phyloP scores from a whole-genome alignment of 1,140 invertebrate species.

The Drosophila bocki region DNA sequence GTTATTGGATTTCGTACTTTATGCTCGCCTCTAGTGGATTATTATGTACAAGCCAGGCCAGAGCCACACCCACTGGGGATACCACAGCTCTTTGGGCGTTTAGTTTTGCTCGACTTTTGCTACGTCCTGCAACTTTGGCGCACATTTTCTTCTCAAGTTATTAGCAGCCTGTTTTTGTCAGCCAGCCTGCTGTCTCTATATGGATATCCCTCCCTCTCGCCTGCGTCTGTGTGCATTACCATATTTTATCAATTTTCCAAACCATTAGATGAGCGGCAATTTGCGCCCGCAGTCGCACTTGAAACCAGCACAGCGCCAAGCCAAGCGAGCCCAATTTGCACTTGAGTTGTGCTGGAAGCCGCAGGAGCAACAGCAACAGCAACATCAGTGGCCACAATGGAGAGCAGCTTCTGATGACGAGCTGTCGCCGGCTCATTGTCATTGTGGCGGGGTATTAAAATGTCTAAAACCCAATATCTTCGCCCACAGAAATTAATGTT shows the following conservation, averaged over 20 bases:
- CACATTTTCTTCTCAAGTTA: conserved; percentile 83
- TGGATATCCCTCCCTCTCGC: conserved; percentile 15
- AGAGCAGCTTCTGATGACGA: conserved; percentile 50
- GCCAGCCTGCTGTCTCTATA: conserved; percentile 52
- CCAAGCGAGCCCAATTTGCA: conserved; percentile 80
- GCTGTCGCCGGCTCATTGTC: conserved; percentile 53
- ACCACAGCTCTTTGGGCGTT: conserved; percentile 53
- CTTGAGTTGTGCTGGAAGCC: conserved; percentile 64
- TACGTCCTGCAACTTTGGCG: conserved; percentile 81
- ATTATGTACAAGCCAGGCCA: conserved; percentile 72
- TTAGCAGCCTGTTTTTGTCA: conserved; percentile 83
- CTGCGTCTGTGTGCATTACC: conserved; percentile 74
- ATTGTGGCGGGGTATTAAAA: conserved; percentile 55
- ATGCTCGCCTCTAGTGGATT: conserved; percentile 80
- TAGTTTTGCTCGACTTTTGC: conserved; percentile 83
- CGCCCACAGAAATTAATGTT: conserved; percentile 89
- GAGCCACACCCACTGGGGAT: conserved; percentile 32
- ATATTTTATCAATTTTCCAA: conserved; percentile 84
- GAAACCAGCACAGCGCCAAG: conserved; percentile 76
- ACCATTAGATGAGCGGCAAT: conserved; percentile 83
- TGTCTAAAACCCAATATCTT: conserved; percentile 22
- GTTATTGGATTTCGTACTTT: conserved; percentile 82
- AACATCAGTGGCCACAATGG: conserved; percentile 28
- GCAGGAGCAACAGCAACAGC: conserved; percentile 47
- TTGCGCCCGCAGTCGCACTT: conserved; percentile 80